Conservation (phyloP, 2,113 vertebrate species). For the Prochilodus magdalenae region DNA sequence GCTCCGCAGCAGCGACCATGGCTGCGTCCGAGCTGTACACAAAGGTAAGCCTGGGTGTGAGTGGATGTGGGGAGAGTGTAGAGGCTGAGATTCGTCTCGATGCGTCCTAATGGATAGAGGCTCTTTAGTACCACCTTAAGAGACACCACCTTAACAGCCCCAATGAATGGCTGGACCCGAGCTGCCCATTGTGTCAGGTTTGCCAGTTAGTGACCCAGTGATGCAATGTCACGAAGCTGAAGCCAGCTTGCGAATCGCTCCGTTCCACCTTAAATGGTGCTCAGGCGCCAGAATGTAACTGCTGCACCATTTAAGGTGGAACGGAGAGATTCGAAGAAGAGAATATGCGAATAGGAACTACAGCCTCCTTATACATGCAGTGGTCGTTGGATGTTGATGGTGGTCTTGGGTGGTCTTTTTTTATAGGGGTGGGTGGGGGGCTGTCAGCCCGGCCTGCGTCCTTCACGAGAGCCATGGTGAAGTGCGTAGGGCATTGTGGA, state of each 20-base stretch:
- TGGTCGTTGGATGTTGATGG: background rate
- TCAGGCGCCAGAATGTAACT: too few species aligned
- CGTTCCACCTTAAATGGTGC: too few species aligned
- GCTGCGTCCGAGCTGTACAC: conserved; percentile 94
- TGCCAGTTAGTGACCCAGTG: background rate
- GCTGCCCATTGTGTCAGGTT: background rate
- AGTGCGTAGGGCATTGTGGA: too few species aligned
- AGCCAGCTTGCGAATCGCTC: too few species aligned
- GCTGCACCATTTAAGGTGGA: too few species aligned
- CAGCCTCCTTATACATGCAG: too few species aligned
- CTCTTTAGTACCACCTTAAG: too few species aligned
- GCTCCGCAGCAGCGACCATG: conserved; percentile 76
- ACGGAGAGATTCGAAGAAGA: too few species aligned
- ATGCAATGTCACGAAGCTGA: background rate
- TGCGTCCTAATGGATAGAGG: background rate
- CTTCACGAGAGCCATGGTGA: too few species aligned
- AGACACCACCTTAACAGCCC: background rate
- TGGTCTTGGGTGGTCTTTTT: background rate
- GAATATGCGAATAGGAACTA: too few species aligned
- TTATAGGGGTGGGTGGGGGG: background rate
- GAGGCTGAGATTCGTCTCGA: background rate
- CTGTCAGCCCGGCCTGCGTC: too few species aligned
- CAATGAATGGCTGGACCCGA: background rate
- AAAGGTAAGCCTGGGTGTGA: conserved; percentile 79
- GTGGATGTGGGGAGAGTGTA: background rate